Evolutionary conservation across 2,888 invertebrate genomes (phyloP), one percentile per base, ranked within the genome.

Genomic region (Caradrina clavipalpis): DNA sequence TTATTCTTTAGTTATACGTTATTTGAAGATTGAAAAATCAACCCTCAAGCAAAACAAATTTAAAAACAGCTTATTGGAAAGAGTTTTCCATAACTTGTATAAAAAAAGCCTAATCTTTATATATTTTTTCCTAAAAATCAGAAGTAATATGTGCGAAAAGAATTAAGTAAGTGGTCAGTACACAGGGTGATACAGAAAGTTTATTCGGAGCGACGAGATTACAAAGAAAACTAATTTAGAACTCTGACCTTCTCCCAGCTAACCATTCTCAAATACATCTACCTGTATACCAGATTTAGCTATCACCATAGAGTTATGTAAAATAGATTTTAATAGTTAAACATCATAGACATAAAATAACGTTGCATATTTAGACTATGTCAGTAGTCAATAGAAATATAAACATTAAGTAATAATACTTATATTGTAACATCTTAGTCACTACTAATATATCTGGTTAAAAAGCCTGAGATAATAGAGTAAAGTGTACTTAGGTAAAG

Each of bases 271-370:
- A 63, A 64, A 65, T 50, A 8, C 8, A 73, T 63, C 73, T 42
- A 0, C 5, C 49, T 73, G 42, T 45, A 49, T 35, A 64, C 6
- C 19, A 47, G 0, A 7, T 58, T 59, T 42, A 17, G 17, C 39
- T 45, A 61, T 21, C 69, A 58, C 54, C 57, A 75, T 57, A 60
- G 51, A 61, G 55, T 45, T 39, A 26, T 45, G 31, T 73, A 59
- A 15, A 62, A 78, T 45, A 78, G 22, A 62, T 73, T 76, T 55
- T 15, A 66, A 62, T 66, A 62, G 51, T 50, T 47, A 39, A 75
- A 73, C 66, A 66, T 72, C 42, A 66, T 60, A 73, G 51, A 73
- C 51, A 69, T 68, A 54, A 19, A 76, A 15, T 42, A 69, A 69
- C 47, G 6, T 57, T 58, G 59, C 19, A 54, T 78, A 31, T 6